phyloP scores from a whole-genome alignment of 2,888 invertebrate genomes.

The Lottia scabra region DNA sequence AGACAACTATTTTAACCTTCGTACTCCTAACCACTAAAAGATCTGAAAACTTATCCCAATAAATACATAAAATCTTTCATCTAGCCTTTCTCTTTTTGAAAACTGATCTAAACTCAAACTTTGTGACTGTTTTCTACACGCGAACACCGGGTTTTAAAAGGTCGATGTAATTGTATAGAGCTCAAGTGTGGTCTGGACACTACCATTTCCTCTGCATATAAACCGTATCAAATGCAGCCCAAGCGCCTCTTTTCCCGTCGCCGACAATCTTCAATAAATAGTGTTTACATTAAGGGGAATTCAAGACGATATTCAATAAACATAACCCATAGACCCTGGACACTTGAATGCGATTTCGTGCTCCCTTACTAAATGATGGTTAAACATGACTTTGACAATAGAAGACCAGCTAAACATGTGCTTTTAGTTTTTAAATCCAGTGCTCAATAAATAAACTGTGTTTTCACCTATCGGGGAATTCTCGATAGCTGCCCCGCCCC shows the following conservation, averaged over 20 bases:
- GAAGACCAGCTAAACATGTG: constrained; percentile 3
- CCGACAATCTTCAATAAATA: constrained; percentile 6
- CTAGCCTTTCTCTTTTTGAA: not conserved
- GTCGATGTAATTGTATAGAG: not conserved
- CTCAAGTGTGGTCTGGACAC: not conserved
- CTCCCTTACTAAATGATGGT: constrained; percentile 17
- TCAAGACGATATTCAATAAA: constrained; percentile 12
- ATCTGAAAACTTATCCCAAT: not conserved
- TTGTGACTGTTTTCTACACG: too few relatives aligned
- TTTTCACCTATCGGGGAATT: constrained; percentile 17
- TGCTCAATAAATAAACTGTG: constrained; percentile 12
- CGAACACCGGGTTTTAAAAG: too few relatives aligned
- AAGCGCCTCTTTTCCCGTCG: constrained; percentile 5
- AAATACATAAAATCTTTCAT: not conserved
- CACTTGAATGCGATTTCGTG: constrained; percentile 4
- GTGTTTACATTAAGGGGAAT: constrained; percentile 14
- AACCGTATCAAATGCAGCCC: constrained; percentile 15
- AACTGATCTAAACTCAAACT: too few relatives aligned
- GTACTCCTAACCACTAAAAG: too few relatives aligned
- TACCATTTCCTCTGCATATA: not conserved
- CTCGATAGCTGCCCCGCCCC: constrained; percentile 11
- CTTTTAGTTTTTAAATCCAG: constrained; percentile 15
- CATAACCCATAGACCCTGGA: constrained; percentile 9
- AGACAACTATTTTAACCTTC: too few relatives aligned
- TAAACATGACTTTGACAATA: constrained; percentile 22